These are phyloP conservation scores for Chamaea fasciata DNA, from an alignment of 2,113 vertebrate genomes.

Conservation along the genomic window DNA sequence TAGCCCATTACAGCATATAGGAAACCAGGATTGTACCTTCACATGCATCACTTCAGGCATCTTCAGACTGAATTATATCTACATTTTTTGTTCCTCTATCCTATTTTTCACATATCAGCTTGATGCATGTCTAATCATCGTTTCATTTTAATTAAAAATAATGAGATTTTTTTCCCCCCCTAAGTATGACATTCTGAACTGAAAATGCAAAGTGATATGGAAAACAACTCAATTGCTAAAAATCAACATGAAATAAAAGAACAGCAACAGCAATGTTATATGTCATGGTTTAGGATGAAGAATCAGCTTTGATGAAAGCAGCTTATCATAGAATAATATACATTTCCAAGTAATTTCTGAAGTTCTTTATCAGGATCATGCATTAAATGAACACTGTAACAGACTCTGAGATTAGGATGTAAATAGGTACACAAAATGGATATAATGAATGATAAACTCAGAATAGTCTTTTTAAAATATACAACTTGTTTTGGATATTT, in stretches of 20 bases:
- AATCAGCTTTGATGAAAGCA: not conserved
- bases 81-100: not conserved
- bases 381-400: not conserved
- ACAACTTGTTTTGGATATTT: not conserved
- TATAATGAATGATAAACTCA: not conserved
- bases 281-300: not conserved
- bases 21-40: not conserved
- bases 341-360: not conserved
- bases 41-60: not conserved
- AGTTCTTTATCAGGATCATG: not conserved
- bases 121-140: accelerated
- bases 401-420: not conserved
- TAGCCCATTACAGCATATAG: not conserved
- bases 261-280: not conserved
- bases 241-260: not conserved
- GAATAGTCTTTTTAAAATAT: not conserved
- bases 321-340: not conserved
- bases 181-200: not conserved
- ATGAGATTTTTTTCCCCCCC: not conserved
- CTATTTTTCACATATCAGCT: not conserved
- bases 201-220: not conserved
- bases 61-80: not conserved
- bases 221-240: not conserved
- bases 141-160: not conserved
- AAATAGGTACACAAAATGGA: not conserved